phyloP scores from a whole-genome alignment of 2,797 vertebrate genomes.

The Acanthis flammea region DNA sequence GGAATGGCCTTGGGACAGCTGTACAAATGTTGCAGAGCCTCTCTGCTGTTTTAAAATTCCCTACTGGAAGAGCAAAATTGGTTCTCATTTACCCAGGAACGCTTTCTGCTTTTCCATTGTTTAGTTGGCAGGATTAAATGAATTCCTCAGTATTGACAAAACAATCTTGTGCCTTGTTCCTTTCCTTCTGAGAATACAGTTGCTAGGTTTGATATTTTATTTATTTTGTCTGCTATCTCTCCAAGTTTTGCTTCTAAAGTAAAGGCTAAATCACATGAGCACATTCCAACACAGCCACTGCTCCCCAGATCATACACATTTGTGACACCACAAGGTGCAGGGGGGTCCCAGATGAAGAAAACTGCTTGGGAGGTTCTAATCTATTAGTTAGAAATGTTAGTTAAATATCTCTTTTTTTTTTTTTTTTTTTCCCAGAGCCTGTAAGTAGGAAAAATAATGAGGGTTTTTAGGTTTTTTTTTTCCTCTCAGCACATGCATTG shows the following conservation, averaged over 20 bases:
- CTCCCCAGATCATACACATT: neutral
- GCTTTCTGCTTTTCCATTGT: neutral
- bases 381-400: neutral
- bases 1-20: neutral
- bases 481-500: neutral
- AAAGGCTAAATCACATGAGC: neutral
- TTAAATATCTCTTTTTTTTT: accelerated
- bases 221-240: neutral
- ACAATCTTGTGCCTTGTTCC: neutral
- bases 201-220: neutral
- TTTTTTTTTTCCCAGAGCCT: neutral
- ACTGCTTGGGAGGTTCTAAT: neutral
- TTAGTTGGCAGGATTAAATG: constrained; percentile 3
- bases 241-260: neutral
- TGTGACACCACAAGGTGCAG: accelerated
- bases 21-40: neutral
- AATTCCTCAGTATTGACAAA: constrained; percentile 28
- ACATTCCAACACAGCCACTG: neutral
- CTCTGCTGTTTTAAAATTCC: neutral
- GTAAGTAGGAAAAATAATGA: neutral
- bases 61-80: neutral
- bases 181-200: neutral
- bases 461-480: accelerated
- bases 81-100: neutral
- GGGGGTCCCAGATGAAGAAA: neutral